Conservation (phyloP, 2,113 vertebrate species). For the Tiliqua scincoides region DNA sequence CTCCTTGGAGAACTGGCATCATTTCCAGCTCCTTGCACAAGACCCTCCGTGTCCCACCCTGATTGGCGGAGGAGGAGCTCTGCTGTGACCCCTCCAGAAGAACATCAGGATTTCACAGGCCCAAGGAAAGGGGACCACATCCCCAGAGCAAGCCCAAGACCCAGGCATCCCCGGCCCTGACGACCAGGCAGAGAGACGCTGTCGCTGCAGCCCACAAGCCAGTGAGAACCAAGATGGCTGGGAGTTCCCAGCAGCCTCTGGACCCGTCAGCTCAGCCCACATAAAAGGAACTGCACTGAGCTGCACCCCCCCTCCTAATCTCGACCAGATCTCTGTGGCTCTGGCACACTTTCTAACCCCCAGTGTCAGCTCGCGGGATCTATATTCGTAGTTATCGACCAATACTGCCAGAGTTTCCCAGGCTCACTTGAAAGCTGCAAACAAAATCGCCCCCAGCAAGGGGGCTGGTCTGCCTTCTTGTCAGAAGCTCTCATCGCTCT, state of each 20-base stretch:
- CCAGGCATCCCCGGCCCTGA: slow-evolving; percentile 14
- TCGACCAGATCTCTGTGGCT: slow-evolving; percentile 70
- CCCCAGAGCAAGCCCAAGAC: slow-evolving; percentile 22
- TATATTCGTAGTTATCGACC: slow-evolving; percentile 72
- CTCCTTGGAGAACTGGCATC: no score
- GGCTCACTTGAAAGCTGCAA: slow-evolving; percentile 65
- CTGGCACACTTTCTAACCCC: slow-evolving; percentile 63
- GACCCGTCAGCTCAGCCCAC: slow-evolving; percentile 63
- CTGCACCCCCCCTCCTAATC: background rate
- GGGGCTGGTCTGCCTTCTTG: slow-evolving; percentile 41
- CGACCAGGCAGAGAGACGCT: slow-evolving; percentile 41
- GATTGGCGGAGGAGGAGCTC: background rate
- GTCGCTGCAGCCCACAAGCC: slow-evolving; percentile 32
- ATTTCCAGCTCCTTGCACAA: background rate
- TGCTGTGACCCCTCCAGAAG: background rate
- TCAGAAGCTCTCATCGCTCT: slow-evolving; percentile 53
- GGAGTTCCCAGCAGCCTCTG: slow-evolving; percentile 68
- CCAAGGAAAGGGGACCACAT: slow-evolving; percentile 50
- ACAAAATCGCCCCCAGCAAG: slow-evolving; percentile 55
- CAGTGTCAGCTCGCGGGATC: slow-evolving; percentile 65
- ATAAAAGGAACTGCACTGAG: slow-evolving; percentile 62
- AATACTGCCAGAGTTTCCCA: slow-evolving; percentile 68
- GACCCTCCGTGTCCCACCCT: background rate
- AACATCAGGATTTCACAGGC: background rate
- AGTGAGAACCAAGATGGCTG: slow-evolving; percentile 70